These are phyloP conservation scores for Hippocampus barbouri DNA, from an alignment of 2,113 vertebrate species.

Conservation along the genomic window DNA sequence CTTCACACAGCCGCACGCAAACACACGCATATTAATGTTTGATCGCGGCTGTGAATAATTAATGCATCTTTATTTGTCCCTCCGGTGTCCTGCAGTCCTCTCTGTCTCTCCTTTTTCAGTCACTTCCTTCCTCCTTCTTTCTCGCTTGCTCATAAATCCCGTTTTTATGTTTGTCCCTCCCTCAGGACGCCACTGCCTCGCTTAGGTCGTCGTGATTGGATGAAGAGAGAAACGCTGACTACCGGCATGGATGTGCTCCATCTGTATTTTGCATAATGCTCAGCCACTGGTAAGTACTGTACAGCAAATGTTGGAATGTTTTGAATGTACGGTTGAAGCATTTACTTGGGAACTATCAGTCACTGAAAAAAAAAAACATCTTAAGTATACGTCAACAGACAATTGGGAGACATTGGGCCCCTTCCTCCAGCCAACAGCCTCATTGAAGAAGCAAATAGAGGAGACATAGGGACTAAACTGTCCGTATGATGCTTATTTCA, in stretches of 20 bases:
- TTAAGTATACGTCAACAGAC: background rate
- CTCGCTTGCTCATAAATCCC: constrained; percentile 42
- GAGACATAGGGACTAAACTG: too few species aligned
- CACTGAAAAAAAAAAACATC: background rate
- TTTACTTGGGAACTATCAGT: background rate
- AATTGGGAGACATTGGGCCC: background rate
- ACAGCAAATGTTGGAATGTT: background rate
- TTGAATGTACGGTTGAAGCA: constrained; percentile 6
- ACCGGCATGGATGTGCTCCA: constrained; percentile 65
- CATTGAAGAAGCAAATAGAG: too few species aligned
- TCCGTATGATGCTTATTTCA: too few species aligned
- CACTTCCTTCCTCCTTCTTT: constrained; percentile 1
- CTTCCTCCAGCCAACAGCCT: too few species aligned
- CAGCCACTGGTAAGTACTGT: constrained; percentile 53
- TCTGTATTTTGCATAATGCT: constrained; percentile 51
- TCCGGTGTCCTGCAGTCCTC: constrained; percentile 40
- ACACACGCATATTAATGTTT: constrained; percentile 53
- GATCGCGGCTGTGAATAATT: constrained; percentile 61
- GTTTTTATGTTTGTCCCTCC: constrained; percentile 50
- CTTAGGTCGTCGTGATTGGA: constrained; percentile 39
- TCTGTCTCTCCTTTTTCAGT: constrained; percentile 12
- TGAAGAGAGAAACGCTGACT: constrained; percentile 30
- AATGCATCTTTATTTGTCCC: constrained; percentile 56
- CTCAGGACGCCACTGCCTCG: constrained; percentile 44
- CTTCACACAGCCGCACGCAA: constrained; percentile 15